Evolutionary conservation across 2,113 vertebrate genomes (phyloP).

Genomic region (Smithornis capensis): DNA sequence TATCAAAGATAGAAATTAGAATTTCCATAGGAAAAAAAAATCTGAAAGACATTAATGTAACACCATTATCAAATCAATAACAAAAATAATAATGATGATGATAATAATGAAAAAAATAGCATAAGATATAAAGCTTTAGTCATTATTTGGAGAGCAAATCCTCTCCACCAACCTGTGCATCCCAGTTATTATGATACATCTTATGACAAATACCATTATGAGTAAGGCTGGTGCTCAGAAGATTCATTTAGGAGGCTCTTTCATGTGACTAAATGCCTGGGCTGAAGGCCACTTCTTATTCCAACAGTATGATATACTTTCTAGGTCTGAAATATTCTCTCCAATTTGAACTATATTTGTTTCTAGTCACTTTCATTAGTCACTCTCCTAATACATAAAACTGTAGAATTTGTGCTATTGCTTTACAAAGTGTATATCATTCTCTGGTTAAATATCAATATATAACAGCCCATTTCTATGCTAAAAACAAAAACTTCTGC

Average conservation of each 20-base stretch:
- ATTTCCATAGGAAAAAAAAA: background rate
- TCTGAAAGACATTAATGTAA: background rate
- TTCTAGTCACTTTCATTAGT: background rate
- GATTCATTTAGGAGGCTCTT: background rate
- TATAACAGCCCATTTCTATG: background rate
- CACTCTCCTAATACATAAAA: background rate
- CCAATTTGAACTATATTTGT: background rate
- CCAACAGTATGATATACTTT: background rate
- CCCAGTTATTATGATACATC: background rate
- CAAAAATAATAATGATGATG: no score
- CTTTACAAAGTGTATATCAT: background rate
- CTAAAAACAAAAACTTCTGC: background rate
- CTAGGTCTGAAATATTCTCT: background rate
- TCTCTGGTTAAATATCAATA: constrained; percentile 36
- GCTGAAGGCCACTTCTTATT: background rate
- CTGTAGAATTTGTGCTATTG: background rate
- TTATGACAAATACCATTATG: background rate
- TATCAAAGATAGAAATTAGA: background rate
- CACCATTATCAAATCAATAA: background rate
- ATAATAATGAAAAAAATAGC: background rate
- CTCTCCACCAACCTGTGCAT: background rate
- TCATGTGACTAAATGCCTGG: background rate
- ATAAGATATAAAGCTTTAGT: background rate
- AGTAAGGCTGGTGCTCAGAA: background rate
- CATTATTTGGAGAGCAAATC: background rate